Evolutionary conservation across 2,113 vertebrate genomes (phyloP).

Genomic region (Dromas ardeola): DNA sequence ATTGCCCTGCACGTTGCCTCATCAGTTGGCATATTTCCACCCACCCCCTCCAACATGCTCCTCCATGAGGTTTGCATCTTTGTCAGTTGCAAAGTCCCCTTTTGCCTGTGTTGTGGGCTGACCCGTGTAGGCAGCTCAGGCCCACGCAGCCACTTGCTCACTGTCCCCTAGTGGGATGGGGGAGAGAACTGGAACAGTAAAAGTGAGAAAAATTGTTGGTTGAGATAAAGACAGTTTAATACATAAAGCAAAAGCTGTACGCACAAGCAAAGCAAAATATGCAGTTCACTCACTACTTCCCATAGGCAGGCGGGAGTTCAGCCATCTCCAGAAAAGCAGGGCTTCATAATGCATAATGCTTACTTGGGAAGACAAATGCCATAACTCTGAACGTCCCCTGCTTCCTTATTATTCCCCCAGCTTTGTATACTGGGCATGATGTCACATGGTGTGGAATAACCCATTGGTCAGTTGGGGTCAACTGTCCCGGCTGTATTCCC

Average conservation of each 20-base stretch:
- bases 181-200: not conserved
- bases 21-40: not conserved
- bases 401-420: too few relatives aligned
- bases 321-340: not conserved
- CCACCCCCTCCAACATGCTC: not conserved
- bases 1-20: not conserved
- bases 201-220: not conserved
- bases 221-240: not conserved
- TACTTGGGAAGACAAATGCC: too few relatives aligned
- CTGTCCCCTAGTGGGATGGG: too few relatives aligned
- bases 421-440: too few relatives aligned
- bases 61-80: not conserved
- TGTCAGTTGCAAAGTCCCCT: not conserved
- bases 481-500: too few relatives aligned
- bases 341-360: not conserved
- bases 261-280: not conserved
- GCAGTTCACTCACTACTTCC: not conserved
- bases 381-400: too few relatives aligned
- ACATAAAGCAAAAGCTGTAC: not conserved
- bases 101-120: not conserved
- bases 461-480: too few relatives aligned
- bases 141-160: fast-evolving
- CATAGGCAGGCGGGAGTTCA: not conserved
- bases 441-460: too few relatives aligned
- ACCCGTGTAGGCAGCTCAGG: not conserved